Evolutionary conservation across 2,797 vertebrate genomes (phyloP).

Genomic region (Mustela erminea): DNA sequence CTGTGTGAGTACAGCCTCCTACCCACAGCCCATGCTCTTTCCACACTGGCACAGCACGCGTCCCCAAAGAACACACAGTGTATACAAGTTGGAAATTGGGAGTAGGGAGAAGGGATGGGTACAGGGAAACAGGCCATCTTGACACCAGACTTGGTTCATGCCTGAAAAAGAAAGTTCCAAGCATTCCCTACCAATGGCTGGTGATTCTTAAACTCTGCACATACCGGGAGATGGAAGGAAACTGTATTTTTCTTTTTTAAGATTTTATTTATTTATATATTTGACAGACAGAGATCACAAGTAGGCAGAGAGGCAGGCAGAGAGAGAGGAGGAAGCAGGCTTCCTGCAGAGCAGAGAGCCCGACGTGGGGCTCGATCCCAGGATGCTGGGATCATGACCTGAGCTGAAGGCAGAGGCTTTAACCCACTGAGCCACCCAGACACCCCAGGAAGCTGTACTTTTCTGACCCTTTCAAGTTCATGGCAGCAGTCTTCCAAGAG

Average conservation of each 20-base stretch:
- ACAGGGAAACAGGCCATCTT: neutral
- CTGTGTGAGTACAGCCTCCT: neutral
- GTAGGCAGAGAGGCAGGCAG: too few relatives aligned
- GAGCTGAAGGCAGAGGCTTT: too few relatives aligned
- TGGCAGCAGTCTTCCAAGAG: neutral
- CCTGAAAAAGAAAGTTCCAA: neutral
- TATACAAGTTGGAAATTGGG: neutral
- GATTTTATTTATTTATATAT: too few relatives aligned
- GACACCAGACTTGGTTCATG: neutral
- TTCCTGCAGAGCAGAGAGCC: too few relatives aligned
- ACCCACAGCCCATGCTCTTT: neutral
- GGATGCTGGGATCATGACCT: too few relatives aligned
- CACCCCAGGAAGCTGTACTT: neutral
- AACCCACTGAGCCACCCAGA: too few relatives aligned
- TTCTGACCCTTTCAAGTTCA: neutral
- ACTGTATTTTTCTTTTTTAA: neutral
- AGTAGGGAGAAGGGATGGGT: neutral
- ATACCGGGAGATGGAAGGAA: neutral
- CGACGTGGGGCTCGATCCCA: too few relatives aligned
- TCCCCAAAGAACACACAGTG: neutral
- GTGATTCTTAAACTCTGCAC: neutral
- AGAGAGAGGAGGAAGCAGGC: too few relatives aligned
- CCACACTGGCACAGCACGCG: fast-evolving
- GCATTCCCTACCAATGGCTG: neutral
- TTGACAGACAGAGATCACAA: too few relatives aligned